Evolutionary conservation across 35 echinoderm and acorn worm genomes (phyloP).

Genomic region (Lytechinus variegatus): DNA sequence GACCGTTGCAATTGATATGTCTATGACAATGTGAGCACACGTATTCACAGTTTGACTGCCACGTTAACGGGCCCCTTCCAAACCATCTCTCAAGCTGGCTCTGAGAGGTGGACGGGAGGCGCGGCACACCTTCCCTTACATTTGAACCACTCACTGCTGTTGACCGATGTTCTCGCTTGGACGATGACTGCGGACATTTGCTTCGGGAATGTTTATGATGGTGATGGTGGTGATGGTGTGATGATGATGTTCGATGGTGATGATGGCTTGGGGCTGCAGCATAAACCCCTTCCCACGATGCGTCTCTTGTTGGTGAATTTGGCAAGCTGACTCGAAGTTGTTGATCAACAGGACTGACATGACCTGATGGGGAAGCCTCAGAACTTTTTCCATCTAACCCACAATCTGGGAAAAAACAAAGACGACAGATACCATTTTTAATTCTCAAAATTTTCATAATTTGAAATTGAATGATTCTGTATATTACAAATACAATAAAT

Average conservation of each 20-base stretch:
- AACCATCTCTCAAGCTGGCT: constrained; percentile 38
- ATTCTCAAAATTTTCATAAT: background rate
- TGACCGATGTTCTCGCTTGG: constrained; percentile 58
- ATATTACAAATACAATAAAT: no score
- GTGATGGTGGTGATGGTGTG: constrained; percentile 42
- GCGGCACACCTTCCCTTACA: constrained; percentile 45
- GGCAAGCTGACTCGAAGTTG: constrained; percentile 71
- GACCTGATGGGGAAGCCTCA: constrained; percentile 48
- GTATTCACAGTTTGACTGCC: constrained; percentile 80
- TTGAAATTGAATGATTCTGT: no score
- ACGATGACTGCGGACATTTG: constrained; percentile 46
- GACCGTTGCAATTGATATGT: constrained; percentile 62
- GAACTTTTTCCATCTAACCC: constrained; percentile 26
- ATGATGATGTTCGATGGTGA: constrained; percentile 40
- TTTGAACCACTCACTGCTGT: constrained; percentile 57
- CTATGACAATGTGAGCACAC: constrained; percentile 87
- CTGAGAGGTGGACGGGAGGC: constrained; percentile 34
- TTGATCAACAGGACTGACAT: constrained; percentile 57
- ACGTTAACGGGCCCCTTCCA: constrained; percentile 34
- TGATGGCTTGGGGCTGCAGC: constrained; percentile 25
- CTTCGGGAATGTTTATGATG: constrained; percentile 66
- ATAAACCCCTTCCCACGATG: constrained; percentile 26
- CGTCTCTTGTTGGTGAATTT: constrained; percentile 59
- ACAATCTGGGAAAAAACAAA: constrained; percentile 16
- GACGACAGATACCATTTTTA: background rate